phyloP scores from a whole-genome alignment of 2,888 invertebrate species.

The Agrochola litura region DNA sequence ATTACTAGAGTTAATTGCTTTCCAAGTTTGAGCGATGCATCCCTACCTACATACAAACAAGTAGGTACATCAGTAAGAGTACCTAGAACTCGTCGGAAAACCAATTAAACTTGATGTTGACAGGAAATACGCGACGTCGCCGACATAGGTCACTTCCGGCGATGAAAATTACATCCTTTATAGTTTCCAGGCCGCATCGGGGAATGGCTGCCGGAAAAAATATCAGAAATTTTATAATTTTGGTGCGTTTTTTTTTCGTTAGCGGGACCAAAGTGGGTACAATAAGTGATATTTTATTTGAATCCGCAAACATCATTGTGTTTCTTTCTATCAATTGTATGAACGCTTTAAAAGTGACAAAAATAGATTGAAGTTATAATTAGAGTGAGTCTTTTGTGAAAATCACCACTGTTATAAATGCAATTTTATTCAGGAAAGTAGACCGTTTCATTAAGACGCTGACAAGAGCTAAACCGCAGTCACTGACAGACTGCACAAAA shows the following conservation, averaged over 20 bases:
- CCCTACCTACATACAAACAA: conserved; percentile 12
- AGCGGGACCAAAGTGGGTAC: not conserved
- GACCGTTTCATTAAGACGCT: too few species aligned
- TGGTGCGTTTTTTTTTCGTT: not conserved
- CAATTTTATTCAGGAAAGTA: too few species aligned
- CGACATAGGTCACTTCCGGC: conserved; percentile 62
- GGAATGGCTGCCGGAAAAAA: conserved; percentile 22
- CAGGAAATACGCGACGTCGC: conserved; percentile 66
- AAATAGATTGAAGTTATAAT: too few species aligned
- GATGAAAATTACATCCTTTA: conserved; percentile 56
- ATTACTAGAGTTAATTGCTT: conserved; percentile 27
- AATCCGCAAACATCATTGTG: too few species aligned
- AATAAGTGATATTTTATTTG: not conserved
- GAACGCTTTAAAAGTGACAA: too few species aligned
- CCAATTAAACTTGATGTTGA: conserved; percentile 72
- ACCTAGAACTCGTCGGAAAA: conserved; percentile 61
- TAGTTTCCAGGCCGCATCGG: conserved; percentile 48
- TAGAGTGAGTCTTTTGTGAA: too few species aligned
- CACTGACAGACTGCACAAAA: not conserved
- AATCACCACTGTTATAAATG: too few species aligned
- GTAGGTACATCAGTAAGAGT: conserved; percentile 32
- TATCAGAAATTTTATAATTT: conserved; percentile 9
- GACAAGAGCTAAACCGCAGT: not conserved
- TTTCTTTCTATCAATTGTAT: too few species aligned
- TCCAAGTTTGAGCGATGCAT: conserved; percentile 25